phyloP scores from a whole-genome alignment of 1,140 invertebrate genomes.

The Pararge aegeria region DNA sequence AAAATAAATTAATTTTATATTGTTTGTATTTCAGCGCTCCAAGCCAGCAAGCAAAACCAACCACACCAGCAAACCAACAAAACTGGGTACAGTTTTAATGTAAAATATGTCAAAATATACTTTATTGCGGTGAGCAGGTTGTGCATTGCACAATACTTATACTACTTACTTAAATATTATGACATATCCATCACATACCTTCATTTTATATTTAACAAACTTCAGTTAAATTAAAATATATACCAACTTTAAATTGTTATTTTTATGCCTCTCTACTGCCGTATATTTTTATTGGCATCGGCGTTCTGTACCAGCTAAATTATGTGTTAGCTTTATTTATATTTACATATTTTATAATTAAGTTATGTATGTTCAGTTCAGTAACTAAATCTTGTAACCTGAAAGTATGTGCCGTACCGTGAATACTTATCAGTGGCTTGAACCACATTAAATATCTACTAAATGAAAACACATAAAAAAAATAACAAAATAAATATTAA shows the following conservation, averaged over 20 bases:
- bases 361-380: neutral
- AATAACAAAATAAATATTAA: no score
- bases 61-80: slow-evolving; percentile 66
- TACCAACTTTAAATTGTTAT: neutral
- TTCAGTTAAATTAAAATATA: no score
- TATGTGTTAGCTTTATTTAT: neutral
- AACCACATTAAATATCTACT: no score
- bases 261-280: slow-evolving; percentile 7
- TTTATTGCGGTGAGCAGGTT: slow-evolving; percentile 24
- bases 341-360: neutral
- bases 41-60: slow-evolving; percentile 45
- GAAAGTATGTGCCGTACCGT: no score
- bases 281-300: neutral
- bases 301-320: neutral
- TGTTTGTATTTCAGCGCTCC: slow-evolving; percentile 49
- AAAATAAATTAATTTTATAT: neutral
- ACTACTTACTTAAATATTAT: slow-evolving; percentile 45
- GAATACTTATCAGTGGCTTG: no score
- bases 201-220: no score
- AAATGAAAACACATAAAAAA: no score
- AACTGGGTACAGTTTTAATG: slow-evolving; percentile 72
- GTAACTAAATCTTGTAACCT: no score
- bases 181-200: slow-evolving; percentile 22
- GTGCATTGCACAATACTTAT: slow-evolving; percentile 65
- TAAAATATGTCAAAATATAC: slow-evolving; percentile 6